Percentiles rank a stretch among this genome's conserved stretches.
Conservation (phyloP, 2,888 invertebrate species). For the Eueremaeus valkanovi region DNA sequence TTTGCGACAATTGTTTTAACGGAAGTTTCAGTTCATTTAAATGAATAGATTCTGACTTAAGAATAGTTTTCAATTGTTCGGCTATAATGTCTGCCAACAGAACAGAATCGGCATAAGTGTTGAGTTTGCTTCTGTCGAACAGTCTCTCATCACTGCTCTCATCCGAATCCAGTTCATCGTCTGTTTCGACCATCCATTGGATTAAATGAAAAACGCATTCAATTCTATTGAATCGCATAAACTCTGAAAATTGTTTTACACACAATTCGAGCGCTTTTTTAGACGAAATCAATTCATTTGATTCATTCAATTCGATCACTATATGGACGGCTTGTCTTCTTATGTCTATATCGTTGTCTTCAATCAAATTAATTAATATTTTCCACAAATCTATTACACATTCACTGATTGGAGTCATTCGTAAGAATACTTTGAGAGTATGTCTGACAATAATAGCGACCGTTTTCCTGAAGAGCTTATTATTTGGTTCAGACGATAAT, state of each 20-base stretch:
- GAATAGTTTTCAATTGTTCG: not conserved
- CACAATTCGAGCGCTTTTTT: slow-evolving; percentile 23
- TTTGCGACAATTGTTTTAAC: not conserved
- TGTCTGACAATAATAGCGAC: not conserved
- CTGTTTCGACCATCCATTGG: not conserved
- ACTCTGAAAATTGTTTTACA: not conserved
- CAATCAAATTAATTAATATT: slow-evolving; percentile 35
- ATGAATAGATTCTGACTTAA: not conserved
- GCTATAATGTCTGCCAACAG: slow-evolving; percentile 33
- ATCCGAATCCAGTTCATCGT: slow-evolving; percentile 33
- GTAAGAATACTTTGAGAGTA: not conserved
- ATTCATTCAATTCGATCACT: slow-evolving; percentile 4
- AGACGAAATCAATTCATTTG: not conserved
- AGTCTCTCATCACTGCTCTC: slow-evolving; percentile 37
- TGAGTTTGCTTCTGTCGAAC: slow-evolving; percentile 43
- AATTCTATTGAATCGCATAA: not conserved
- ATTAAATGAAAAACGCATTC: slow-evolving; percentile 10
- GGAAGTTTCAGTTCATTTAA: slow-evolving; percentile 27
- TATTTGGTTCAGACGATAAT: not conserved
- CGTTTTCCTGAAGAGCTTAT: slow-evolving; percentile 2
- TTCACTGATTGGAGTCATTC: not conserved
- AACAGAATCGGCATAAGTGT: slow-evolving; percentile 38
- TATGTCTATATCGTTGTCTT: slow-evolving; percentile 38
- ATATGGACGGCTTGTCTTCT: slow-evolving; percentile 30
- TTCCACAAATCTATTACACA: slow-evolving; percentile 12